Evolutionary conservation across 2,113 vertebrate species (phyloP).

Genomic region (Pelecanoides urinatrix): DNA sequence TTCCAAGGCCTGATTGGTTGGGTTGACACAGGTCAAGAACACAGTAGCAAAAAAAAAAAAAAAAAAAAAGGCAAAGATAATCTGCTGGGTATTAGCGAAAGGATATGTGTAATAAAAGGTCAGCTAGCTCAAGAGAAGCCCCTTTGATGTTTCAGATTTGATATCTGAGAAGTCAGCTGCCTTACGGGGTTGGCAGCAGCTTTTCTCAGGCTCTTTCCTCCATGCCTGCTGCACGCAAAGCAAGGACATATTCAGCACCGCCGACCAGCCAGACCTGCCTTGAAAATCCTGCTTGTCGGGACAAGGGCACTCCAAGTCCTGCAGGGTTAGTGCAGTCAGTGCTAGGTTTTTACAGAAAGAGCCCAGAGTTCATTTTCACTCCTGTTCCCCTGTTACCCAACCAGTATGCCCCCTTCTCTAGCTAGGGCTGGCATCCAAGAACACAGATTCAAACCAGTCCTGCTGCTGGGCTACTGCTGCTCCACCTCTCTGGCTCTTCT

Average conservation of each 20-base stretch:
- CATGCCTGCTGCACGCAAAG: not conserved
- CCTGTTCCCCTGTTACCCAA: not conserved
- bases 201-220: not conserved
- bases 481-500: not conserved
- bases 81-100: not conserved
- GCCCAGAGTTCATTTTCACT: not conserved
- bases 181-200: not conserved
- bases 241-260: not conserved
- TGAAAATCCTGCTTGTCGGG: not conserved
- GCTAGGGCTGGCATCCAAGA: not conserved
- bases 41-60: not conserved
- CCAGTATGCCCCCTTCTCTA: not conserved
- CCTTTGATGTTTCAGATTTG: slow-evolving; percentile 18
- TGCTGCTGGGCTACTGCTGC: not conserved
- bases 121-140: not conserved
- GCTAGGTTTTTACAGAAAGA: not conserved
- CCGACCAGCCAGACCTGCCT: not conserved
- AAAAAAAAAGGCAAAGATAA: slow-evolving; percentile 17
- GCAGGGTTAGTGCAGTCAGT: not conserved
- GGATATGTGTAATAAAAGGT: not conserved
- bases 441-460: not conserved
- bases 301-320: not conserved
- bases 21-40: not conserved
- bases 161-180: not conserved
- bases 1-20: too few species aligned